Percentiles rank a stretch among this genome's conserved stretches.
Conservation (phyloP, 2,888 invertebrate genomes). For the Orthosia incerta region DNA sequence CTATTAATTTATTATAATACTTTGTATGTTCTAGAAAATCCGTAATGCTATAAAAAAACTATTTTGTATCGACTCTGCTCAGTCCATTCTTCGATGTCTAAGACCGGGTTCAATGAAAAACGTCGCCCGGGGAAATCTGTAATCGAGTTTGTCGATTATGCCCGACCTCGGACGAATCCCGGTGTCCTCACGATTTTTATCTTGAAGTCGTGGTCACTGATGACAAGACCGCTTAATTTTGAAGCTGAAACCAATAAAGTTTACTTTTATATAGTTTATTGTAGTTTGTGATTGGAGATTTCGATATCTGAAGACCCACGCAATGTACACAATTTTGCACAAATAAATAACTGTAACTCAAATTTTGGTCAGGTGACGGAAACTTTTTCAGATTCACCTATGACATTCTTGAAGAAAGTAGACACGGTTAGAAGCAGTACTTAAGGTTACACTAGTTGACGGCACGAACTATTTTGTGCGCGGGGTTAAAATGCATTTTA, state of each 20-base stretch:
- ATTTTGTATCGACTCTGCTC: background rate
- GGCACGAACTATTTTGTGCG: too few relatives aligned
- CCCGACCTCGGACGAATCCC: conserved; percentile 75
- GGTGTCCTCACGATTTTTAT: conserved; percentile 74
- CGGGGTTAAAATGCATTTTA: too few relatives aligned
- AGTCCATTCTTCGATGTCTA: background rate
- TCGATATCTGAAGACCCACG: background rate
- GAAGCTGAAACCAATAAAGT: conserved; percentile 48
- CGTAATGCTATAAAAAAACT: too few relatives aligned
- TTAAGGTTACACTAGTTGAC: too few relatives aligned
- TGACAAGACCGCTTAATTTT: conserved; percentile 69
- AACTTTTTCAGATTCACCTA: too few relatives aligned
- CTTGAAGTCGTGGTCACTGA: conserved; percentile 71
- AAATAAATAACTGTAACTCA: too few relatives aligned
- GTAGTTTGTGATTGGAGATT: background rate
- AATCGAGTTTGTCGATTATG: conserved; percentile 87
- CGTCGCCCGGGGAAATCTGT: conserved; percentile 84
- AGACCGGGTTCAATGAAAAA: conserved; percentile 77
- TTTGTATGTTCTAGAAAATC: too few relatives aligned
- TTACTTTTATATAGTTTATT: conserved; percentile 20
- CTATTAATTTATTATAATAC: too few relatives aligned
- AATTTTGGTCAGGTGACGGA: too few relatives aligned
- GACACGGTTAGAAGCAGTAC: too few relatives aligned
- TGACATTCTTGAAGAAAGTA: too few relatives aligned
- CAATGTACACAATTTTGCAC: too few relatives aligned